These are phyloP conservation scores for Ellobium chinense DNA, from an alignment of 2,888 invertebrate species.

Conservation along the genomic window DNA sequence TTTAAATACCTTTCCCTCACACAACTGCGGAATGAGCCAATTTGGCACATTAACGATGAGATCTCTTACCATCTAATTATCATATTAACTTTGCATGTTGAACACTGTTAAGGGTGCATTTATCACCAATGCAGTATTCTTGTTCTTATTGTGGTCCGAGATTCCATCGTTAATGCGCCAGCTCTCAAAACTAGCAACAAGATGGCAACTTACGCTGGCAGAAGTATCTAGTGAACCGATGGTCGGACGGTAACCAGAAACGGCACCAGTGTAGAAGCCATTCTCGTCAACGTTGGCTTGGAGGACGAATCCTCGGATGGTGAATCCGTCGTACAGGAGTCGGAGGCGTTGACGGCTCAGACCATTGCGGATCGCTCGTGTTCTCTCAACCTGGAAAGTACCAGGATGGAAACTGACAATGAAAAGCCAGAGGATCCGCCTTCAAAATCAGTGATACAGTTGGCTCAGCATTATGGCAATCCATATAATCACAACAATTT, in stretches of 20 bases:
- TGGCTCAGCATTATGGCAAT: background rate
- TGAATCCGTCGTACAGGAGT: background rate
- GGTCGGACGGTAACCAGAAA: slow-evolving; percentile 1
- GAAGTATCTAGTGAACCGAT: background rate
- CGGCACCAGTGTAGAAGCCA: background rate
- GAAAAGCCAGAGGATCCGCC: background rate
- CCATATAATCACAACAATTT: background rate
- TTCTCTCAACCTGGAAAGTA: background rate
- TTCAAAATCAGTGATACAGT: background rate
- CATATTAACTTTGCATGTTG: no score
- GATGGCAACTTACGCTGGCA: background rate
- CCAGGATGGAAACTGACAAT: background rate
- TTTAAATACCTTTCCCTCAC: background rate
- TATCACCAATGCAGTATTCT: no score
- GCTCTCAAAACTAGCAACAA: no score
- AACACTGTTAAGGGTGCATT: no score
- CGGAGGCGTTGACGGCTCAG: background rate
- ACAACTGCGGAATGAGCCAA: background rate
- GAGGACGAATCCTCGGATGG: slow-evolving; percentile 3
- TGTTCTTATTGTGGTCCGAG: no score
- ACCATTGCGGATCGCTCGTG: background rate
- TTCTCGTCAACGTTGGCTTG: background rate
- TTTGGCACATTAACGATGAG: no score
- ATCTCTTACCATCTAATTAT: no score
- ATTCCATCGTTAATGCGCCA: no score